A percentile compares a stretch with the other conserved stretches of the same genome.
These are phyloP conservation scores for Mactra quadrangularis DNA, from an alignment of 1,140 invertebrate species.

Conservation along the genomic window DNA sequence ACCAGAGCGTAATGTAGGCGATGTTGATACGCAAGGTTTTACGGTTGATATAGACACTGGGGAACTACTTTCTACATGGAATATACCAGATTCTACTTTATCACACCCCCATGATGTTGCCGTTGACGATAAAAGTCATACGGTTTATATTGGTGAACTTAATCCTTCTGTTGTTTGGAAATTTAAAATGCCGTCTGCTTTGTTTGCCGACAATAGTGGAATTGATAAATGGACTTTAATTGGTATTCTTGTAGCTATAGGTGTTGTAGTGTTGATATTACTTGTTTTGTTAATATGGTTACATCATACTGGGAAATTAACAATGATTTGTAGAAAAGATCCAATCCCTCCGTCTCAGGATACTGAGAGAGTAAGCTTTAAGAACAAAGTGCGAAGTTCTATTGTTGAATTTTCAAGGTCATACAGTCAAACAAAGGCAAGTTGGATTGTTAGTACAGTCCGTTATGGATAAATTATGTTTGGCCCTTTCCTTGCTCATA, in stretches of 20 bases:
- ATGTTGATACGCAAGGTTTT: constrained; percentile 75
- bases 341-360: constrained; percentile 6
- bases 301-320: constrained; percentile 27
- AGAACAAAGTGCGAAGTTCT: not conserved
- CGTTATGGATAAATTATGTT: no score
- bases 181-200: constrained; percentile 44
- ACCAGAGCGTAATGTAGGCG: constrained; percentile 86
- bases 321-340: not conserved
- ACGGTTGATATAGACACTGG: constrained; percentile 86
- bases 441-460: no score
- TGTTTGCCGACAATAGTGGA: not conserved
- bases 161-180: constrained; percentile 69
- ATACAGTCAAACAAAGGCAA: constrained; percentile 29
- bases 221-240: constrained; percentile 2
- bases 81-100: constrained; percentile 52
- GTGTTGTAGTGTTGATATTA: constrained; percentile 3
- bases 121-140: constrained; percentile 62
- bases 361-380: not conserved
- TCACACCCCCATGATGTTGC: constrained; percentile 71
- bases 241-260: not conserved
- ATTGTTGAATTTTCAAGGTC: constrained; percentile 2
- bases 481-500: no score
- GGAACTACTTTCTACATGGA: constrained; percentile 79
- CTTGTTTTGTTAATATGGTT: not conserved
- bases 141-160: constrained; percentile 74